Evolutionary conservation across 2,797 vertebrate genomes (phyloP).

Genomic region (Acanthopagrus latus): DNA sequence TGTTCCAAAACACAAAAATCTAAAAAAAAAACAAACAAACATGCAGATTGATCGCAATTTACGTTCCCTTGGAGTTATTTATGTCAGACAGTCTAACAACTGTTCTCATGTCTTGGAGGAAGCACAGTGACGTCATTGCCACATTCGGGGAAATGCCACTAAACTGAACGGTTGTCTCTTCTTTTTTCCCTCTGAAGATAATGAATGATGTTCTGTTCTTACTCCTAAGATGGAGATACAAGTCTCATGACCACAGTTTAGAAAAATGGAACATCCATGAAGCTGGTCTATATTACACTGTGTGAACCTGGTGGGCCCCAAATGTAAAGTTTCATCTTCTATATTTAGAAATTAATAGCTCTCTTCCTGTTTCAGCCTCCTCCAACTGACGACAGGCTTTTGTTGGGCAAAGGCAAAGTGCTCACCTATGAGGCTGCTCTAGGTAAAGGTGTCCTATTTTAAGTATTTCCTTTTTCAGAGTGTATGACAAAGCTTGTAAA

Average conservation of each 20-base stretch:
- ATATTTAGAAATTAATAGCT: slow-evolving; percentile 16
- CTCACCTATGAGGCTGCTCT: accelerated
- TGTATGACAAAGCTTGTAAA: neutral
- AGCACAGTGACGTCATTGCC: slow-evolving; percentile 69
- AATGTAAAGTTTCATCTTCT: neutral
- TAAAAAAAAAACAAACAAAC: neutral
- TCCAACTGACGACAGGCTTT: accelerated
- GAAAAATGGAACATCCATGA: neutral
- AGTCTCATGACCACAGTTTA: neutral
- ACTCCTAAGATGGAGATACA: slow-evolving; percentile 7
- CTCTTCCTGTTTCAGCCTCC: slow-evolving; percentile 23
- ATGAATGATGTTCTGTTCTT: slow-evolving; percentile 16
- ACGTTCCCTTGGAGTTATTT: slow-evolving; percentile 28
- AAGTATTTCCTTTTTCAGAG: slow-evolving; percentile 1
- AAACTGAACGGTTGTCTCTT: slow-evolving; percentile 54
- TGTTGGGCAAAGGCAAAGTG: slow-evolving; percentile 45
- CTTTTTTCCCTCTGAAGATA: slow-evolving; percentile 41
- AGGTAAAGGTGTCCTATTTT: slow-evolving; percentile 49
- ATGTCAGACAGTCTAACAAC: slow-evolving; percentile 54
- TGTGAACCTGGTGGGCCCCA: neutral
- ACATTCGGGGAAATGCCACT: slow-evolving; percentile 80
- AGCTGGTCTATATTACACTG: slow-evolving; percentile 12
- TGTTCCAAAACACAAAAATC: neutral
- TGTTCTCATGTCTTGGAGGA: slow-evolving; percentile 67
- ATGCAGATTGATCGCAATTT: slow-evolving; percentile 1